phyloP scores from a whole-genome alignment of 1,140 invertebrate genomes.

The Formica exsecta region DNA sequence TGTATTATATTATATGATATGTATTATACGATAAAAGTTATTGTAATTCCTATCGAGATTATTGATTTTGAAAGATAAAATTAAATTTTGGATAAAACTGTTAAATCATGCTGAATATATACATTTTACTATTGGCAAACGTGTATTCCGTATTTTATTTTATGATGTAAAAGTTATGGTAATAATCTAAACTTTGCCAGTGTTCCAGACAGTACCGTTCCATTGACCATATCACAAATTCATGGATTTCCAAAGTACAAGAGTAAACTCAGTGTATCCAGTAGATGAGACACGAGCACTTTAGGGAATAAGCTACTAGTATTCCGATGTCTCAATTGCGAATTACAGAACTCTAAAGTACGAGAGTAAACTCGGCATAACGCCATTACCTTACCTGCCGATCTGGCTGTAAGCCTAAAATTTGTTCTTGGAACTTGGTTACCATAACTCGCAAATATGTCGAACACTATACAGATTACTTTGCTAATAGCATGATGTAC shows the following conservation, averaged over 20 bases:
- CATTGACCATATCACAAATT: conserved; percentile 62
- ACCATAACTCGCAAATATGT: conserved; percentile 22
- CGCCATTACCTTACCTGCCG: conserved; percentile 59
- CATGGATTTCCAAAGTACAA: conserved; percentile 64
- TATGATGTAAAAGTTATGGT: not conserved
- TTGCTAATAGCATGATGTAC: conserved; percentile 12
- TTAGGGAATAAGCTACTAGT: conserved; percentile 56
- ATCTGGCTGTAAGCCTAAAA: conserved; percentile 47
- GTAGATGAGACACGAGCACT: conserved; percentile 58
- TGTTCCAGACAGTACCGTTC: conserved; percentile 11
- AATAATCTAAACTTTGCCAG: conserved; percentile 9
- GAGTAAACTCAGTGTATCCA: conserved; percentile 54
- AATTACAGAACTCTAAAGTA: conserved; percentile 65
- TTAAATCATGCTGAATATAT: not conserved
- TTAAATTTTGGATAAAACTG: not conserved
- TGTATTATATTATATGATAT: not conserved
- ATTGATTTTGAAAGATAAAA: not conserved
- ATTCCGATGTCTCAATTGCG: conserved; percentile 60
- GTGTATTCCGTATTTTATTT: not conserved
- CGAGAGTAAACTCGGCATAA: conserved; percentile 58
- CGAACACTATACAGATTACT: not conserved
- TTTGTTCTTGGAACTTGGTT: conserved; percentile 42
- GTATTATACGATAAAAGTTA: not conserved
- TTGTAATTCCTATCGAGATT: not conserved
- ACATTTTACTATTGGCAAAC: too few species aligned